Evolutionary conservation across 2,797 vertebrate species (phyloP), one percentile per base, ranked within the genome.

Genomic region (Eulemur albifrons): DNA sequence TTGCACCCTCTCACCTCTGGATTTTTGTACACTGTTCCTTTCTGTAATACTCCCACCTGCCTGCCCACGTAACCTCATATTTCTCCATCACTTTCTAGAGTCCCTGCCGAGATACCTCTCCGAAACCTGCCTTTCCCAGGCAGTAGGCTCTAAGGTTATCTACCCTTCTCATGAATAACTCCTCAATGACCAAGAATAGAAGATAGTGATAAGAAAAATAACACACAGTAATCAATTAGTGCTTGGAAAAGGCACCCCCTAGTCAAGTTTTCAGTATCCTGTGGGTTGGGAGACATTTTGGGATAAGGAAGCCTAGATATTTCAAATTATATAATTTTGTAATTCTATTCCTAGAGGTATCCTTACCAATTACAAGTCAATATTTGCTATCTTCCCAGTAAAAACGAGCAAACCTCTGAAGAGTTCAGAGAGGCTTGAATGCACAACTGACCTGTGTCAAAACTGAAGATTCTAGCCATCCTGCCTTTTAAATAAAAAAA

Each of bases 81-180:
- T 72, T 92, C 90, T 88, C 52, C 6, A 88, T 80, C 23, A 93
- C 70, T 93, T 93, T 38, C 77, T 72, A 88, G n/a, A 83, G 40
- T 17, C 35, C 21, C 25, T 69, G 82, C 21, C 30, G 6, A 94
- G 69, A 45, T 77, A n/a, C 4, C 8, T 72, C 18, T 91, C 80
- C 61, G 52, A 89, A 89, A 52, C 10, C 67, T 70, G 45, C 10
- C n/a, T 65, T 91, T 83, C 32, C 65, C 9, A 82, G n/a, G 25
- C n/a, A 73, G 30, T 67, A 67, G n/a, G 50, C 18, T 83, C 45
- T 27, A 32, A 76, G 67, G 40, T 93, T 81, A 86, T 72, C 77
- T 73, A 35, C 77, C 35, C 40, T 25, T 90, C 61, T 84, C n/a
- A 7, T 23, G 17, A 65, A 8, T 67, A 84, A 67, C 65, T 89